Evolutionary conservation across 2,797 vertebrate species (phyloP).

Genomic region (Sebastes cheni): DNA sequence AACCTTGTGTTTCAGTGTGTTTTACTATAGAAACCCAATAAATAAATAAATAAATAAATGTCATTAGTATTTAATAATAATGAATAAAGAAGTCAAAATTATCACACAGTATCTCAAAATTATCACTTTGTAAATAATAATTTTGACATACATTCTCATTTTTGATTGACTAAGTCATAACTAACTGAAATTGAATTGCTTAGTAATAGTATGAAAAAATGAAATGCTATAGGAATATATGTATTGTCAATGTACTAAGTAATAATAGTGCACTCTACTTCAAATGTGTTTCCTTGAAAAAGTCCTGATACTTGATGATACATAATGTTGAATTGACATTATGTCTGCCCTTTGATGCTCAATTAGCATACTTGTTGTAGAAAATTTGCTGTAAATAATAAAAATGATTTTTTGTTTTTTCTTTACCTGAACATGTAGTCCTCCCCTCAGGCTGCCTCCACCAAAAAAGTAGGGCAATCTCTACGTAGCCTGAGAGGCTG

Average conservation of each 20-base stretch:
- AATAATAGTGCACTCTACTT: too few species aligned
- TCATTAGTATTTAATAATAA: neutral
- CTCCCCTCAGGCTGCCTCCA: neutral
- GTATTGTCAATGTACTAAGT: too few species aligned
- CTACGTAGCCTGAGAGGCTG: neutral
- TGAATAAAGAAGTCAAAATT: neutral
- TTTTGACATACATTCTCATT: neutral
- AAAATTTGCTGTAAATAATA: neutral
- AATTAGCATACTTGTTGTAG: neutral
- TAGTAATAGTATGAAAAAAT: neutral
- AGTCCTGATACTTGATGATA: neutral
- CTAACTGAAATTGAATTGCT: neutral
- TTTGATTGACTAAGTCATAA: neutral
- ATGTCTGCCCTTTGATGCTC: neutral
- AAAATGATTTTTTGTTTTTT: neutral
- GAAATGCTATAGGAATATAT: neutral
- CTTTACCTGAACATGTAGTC: neutral
- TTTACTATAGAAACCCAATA: neutral
- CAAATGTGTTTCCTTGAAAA: too few species aligned
- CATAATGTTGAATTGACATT: neutral
- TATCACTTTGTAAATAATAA: neutral
- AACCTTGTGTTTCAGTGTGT: neutral
- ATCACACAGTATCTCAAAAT: neutral
- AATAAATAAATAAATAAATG: neutral
- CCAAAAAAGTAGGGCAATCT: neutral